A percentile compares a stretch with the other conserved stretches of the same genome.
Conservation (phyloP, 2,888 invertebrate genomes). For the Lucinisca nassula region DNA sequence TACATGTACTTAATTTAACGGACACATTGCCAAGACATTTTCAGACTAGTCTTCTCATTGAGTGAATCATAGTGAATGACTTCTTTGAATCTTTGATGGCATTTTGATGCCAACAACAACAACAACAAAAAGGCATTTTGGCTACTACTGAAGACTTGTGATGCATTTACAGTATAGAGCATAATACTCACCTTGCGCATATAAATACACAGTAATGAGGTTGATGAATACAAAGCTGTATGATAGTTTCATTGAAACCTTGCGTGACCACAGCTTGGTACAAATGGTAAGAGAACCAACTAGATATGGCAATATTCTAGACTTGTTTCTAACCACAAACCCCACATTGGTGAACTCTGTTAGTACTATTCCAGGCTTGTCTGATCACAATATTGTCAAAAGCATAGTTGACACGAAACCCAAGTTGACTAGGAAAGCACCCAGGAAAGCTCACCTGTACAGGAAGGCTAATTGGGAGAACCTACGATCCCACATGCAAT, state of each 20-base stretch:
- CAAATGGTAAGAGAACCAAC: constrained; percentile 16
- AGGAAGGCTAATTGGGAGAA: constrained; percentile 27
- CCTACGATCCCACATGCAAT: background rate
- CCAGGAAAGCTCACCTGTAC: constrained; percentile 3
- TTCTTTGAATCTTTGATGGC: too few species aligned
- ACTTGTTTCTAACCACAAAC: constrained; percentile 2
- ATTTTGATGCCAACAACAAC: too few species aligned
- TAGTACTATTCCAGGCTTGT: constrained; percentile 6
- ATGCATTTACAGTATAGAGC: too few species aligned
- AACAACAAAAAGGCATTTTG: too few species aligned
- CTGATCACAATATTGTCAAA: constrained; percentile 18
- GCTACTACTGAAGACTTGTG: too few species aligned
- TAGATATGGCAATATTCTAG: background rate
- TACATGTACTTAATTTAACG: too few species aligned
- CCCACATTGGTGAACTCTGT: constrained; percentile 18
- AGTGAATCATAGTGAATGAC: too few species aligned
- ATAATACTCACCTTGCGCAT: too few species aligned
- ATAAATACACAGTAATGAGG: too few species aligned
- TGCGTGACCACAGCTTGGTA: background rate
- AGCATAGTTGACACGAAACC: background rate
- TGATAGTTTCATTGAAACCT: background rate
- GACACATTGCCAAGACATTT: too few species aligned
- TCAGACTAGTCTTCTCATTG: too few species aligned
- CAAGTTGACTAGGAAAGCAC: background rate
- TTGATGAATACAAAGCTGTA: background rate